Base-by-base conservation (phyloP, 64 coral and sea anemone genomes). In the Stichodactyla helianthus region DNA sequence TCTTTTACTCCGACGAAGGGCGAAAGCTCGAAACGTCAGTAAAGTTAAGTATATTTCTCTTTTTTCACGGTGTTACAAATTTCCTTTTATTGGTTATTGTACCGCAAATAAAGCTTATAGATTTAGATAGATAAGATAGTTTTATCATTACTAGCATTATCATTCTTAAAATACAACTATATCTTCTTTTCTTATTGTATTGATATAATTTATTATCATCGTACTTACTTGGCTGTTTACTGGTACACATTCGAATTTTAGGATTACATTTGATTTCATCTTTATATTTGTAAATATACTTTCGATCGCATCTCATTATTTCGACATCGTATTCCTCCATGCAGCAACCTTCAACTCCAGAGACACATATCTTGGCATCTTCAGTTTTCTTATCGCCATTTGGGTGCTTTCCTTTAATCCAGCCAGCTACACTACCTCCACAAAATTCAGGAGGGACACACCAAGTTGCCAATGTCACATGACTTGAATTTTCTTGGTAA, bases 211-310 rank as follows among this genome's bases (percentile, higher is more conserved):
- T 35, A 35, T 35, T 35, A 35, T 35, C 31, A 35, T 35, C 31
- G 35, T 44, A 44, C 35, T 55, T 31, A 79, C 86, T 7, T 6
- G 20, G 0, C 27, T 59, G 23, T 4, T 52, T 54, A 7, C 59
- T 87, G 7, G 86, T 87, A 16, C 86, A 87, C 5, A 77, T 59
- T 5, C 53, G 86, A 55, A 53, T 57, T 57, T 78, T 4, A 20
- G 8, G 10, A 0, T 0, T 11, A 11, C 71, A 56, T 4, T 16
- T 1, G 16, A 53, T 59, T 4, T 54, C 9, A 5, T 79, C 10
- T 35, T 52, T 17, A 52, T 77, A 74, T 55, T 87, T 87, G 23
- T 87, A 87, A 53, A 76, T 10, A 31, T 79, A 87, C 19, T 77
- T 77, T 1, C 14, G 54, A 44, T 50, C 71, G 2, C 86, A 87